phyloP scores from a whole-genome alignment of 2,797 vertebrate species.

The Percopsis omiscomaycus region DNA sequence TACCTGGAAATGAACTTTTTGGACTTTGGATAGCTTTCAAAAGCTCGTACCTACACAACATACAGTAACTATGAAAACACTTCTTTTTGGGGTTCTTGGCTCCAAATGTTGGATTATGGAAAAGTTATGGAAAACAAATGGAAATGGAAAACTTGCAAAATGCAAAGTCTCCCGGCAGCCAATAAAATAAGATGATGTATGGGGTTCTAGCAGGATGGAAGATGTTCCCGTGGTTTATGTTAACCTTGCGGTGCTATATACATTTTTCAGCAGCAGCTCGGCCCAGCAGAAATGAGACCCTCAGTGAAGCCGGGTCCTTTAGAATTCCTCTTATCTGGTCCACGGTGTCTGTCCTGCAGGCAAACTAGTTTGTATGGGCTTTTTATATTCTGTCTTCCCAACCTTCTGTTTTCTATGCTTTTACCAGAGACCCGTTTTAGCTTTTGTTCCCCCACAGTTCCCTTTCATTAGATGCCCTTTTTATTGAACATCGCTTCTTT shows the following conservation, averaged over 20 bases:
- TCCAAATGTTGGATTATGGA: too few relatives aligned
- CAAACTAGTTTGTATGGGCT: slow-evolving; percentile 9
- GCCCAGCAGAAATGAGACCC: slow-evolving; percentile 52
- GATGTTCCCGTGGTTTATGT: slow-evolving; percentile 29
- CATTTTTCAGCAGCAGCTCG: slow-evolving; percentile 56
- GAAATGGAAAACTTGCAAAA: too few relatives aligned
- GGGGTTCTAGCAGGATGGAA: slow-evolving; percentile 19
- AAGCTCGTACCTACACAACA: too few relatives aligned
- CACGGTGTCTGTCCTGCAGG: slow-evolving; percentile 4
- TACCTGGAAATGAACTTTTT: too few relatives aligned
- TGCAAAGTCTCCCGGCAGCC: not conserved
- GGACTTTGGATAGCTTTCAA: too few relatives aligned
- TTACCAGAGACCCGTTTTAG: not conserved
- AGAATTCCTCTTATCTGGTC: slow-evolving; percentile 34
- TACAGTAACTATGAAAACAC: too few relatives aligned
- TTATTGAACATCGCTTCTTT: not conserved
- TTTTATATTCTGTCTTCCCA: slow-evolving; percentile 1
- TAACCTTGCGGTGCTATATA: slow-evolving; percentile 57
- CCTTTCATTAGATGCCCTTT: not conserved
- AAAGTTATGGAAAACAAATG: too few relatives aligned
- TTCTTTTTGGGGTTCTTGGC: too few relatives aligned
- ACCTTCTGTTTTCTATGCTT: not conserved
- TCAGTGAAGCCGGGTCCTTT: slow-evolving; percentile 43
- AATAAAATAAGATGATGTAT: slow-evolving; percentile 24
- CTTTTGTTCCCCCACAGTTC: not conserved